These are phyloP conservation scores for Ptycholaimellus sp. DNA, from an alignment of 2,888 invertebrate species.

Conservation along the genomic window DNA sequence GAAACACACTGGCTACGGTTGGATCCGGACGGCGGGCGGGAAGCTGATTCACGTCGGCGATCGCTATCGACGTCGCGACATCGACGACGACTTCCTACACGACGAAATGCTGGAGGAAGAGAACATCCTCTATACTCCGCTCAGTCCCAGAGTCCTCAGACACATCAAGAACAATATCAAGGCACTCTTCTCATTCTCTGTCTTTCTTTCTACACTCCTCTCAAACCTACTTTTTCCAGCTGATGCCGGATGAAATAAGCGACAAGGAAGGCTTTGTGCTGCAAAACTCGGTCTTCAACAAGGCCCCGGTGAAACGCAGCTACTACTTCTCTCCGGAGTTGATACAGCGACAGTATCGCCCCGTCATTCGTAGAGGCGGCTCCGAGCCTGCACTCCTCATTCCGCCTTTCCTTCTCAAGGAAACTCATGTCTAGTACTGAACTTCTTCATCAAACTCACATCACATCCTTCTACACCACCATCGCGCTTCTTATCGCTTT, in stretches of 20 bases:
- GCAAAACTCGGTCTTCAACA: conserved; percentile 18
- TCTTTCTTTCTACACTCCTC: background rate
- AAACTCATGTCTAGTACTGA: conserved; percentile 14
- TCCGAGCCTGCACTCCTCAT: conserved; percentile 8
- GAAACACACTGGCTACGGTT: conserved; percentile 22
- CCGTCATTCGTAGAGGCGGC: conserved; percentile 7
- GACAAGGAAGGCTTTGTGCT: conserved; percentile 20
- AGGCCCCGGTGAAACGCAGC: no score
- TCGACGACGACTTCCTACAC: conserved; percentile 17
- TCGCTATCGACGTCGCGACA: conserved; percentile 15
- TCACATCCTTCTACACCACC: no score
- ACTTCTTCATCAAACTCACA: no score
- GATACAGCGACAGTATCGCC: no score
- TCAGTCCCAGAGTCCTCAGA: conserved; percentile 17
- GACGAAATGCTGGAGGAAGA: conserved; percentile 16
- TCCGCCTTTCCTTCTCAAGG: conserved; percentile 17
- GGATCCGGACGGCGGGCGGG: conserved; percentile 23
- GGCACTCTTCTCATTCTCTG: conserved; percentile 6
- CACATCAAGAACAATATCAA: conserved; percentile 21
- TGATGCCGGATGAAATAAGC: conserved; percentile 21
- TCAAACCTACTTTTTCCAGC: conserved; percentile 11
- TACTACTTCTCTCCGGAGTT: no score
- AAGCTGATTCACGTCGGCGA: conserved; percentile 20
- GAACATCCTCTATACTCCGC: conserved; percentile 23
- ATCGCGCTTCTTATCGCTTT: no score